Conservation (phyloP, 2,888 invertebrate species). For the Prosapia bicincta region DNA sequence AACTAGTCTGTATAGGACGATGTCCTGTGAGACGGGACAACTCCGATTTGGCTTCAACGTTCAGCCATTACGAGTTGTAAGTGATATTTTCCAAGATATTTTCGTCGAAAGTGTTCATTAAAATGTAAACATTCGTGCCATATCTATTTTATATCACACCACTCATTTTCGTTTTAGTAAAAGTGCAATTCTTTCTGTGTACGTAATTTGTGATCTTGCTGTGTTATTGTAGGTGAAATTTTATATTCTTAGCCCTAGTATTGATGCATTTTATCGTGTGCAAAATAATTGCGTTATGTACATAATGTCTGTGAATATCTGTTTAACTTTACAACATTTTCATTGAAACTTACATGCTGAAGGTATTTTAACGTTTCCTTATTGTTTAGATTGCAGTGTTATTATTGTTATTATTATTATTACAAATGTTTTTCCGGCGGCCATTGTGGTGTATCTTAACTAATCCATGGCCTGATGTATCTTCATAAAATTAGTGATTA, state of each 20-base stretch:
- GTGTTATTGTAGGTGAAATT: slow-evolving; percentile 28
- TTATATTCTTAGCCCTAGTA: slow-evolving; percentile 2
- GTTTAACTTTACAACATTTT: not conserved
- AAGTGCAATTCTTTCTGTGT: slow-evolving; percentile 29
- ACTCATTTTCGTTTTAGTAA: slow-evolving; percentile 1
- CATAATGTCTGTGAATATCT: not conserved
- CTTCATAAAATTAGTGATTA: too few relatives aligned
- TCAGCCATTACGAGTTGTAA: slow-evolving; percentile 32
- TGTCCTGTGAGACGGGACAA: slow-evolving; percentile 35
- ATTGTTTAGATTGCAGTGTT: not conserved
- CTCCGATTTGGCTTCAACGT: slow-evolving; percentile 36
- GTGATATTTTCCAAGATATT: slow-evolving; percentile 20
- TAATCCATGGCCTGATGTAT: not conserved
- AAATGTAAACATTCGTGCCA: slow-evolving; percentile 27
- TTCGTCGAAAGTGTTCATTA: slow-evolving; percentile 28
- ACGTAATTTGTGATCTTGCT: slow-evolving; percentile 26
- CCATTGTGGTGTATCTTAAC: not conserved
- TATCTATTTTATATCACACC: slow-evolving; percentile 14
- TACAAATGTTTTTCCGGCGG: not conserved
- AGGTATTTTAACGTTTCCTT: not conserved
- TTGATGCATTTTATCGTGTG: not conserved
- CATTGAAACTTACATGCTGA: not conserved
- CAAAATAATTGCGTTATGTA: not conserved
- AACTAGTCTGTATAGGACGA: slow-evolving; percentile 31
- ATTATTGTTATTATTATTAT: not conserved